Conservation (phyloP, 2,888 invertebrate species). For the Dryobota labecula region DNA sequence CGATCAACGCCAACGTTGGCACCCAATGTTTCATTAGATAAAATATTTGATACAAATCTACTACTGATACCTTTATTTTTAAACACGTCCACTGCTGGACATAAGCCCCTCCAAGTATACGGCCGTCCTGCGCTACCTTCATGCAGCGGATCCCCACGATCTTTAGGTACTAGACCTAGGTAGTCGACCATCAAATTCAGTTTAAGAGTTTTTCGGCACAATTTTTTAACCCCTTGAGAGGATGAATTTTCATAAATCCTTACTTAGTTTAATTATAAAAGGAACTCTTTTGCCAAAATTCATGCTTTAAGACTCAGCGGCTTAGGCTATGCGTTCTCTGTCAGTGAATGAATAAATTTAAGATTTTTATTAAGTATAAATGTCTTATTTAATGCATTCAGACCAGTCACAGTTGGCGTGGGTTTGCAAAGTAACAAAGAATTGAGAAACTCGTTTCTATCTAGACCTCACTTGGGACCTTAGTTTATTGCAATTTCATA, state of each 20-base stretch:
- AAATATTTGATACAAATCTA: not conserved
- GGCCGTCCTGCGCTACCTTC: not conserved
- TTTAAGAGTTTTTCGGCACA: not conserved
- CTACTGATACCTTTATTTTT: not conserved
- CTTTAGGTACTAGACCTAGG: not conserved
- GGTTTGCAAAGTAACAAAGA: not conserved
- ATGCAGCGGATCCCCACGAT: not conserved
- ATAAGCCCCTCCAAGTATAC: not conserved
- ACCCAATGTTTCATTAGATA: not conserved
- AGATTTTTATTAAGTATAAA: not conserved
- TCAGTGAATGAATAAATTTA: not conserved
- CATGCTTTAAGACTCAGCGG: not conserved
- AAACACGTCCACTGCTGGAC: not conserved
- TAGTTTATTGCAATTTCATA: not conserved
- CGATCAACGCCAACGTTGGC: slow-evolving; percentile 4
- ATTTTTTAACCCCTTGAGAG: not conserved
- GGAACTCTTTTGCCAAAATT: not conserved
- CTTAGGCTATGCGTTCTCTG: not conserved
- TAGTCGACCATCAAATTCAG: not conserved
- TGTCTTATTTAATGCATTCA: not conserved
- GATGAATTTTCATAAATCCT: not conserved
- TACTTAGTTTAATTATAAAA: not conserved
- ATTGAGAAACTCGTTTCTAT: not conserved
- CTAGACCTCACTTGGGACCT: not conserved
- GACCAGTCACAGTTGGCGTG: not conserved